These are phyloP conservation scores for Argynnis bischoffii DNA, from an alignment of 2,888 invertebrate species.

Conservation along the genomic window DNA sequence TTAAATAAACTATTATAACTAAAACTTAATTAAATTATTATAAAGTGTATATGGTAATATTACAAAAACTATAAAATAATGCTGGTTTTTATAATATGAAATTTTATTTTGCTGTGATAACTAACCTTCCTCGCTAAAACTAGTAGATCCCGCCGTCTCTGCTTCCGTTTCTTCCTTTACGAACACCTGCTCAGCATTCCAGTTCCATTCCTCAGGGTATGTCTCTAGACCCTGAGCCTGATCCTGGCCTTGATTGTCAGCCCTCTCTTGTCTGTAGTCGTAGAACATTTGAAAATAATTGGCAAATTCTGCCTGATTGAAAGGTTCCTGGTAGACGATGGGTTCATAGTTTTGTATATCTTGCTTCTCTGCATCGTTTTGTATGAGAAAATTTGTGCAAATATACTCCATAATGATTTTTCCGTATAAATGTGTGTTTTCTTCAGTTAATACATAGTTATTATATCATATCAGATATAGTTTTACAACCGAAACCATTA, in stretches of 20 bases:
- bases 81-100: too few relatives aligned
- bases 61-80: too few relatives aligned
- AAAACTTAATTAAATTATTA: too few relatives aligned
- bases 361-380: conserved; percentile 46
- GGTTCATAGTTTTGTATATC: conserved; percentile 44
- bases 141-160: conserved; percentile 42
- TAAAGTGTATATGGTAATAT: too few relatives aligned
- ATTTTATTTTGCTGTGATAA: neutral
- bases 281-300: conserved; percentile 61
- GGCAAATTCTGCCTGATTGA: conserved; percentile 42
- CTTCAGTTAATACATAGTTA: too few relatives aligned
- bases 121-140: conserved; percentile 61
- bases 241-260: conserved; percentile 40
- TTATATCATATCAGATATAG: too few relatives aligned
- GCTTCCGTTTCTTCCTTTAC: conserved; percentile 61
- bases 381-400: conserved; percentile 50
- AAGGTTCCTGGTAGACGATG: conserved; percentile 40
- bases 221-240: conserved; percentile 25
- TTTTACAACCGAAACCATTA: too few relatives aligned
- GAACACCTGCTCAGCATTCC: conserved; percentile 50
- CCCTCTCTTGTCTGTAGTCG: conserved; percentile 50
- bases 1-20: too few relatives aligned
- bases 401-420: conserved; percentile 62
- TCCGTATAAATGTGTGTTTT: neutral
- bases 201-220: conserved; percentile 44